Evolutionary conservation across 2,113 vertebrate species (phyloP).

Genomic region (Pedionomus torquatus): DNA sequence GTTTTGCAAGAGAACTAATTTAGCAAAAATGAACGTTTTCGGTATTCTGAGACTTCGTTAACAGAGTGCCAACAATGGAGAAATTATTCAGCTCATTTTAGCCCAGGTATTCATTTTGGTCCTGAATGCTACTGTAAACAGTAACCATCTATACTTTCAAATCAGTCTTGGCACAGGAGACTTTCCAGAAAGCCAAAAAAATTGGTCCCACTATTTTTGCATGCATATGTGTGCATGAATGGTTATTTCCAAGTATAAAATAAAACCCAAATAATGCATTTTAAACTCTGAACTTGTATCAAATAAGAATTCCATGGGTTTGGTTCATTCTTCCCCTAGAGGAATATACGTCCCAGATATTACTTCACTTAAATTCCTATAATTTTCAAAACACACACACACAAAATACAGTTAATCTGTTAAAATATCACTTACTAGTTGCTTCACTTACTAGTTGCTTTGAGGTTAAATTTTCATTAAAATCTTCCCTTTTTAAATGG

Average conservation of each 20-base stretch:
- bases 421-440: not conserved
- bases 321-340: not conserved
- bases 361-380: not conserved
- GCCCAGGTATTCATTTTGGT: not conserved
- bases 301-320: not conserved
- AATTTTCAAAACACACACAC: not conserved
- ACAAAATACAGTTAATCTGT: not conserved
- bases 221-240: not conserved
- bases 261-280: not conserved
- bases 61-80: not conserved
- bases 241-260: not conserved
- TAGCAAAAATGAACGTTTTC: not conserved
- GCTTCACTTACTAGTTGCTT: not conserved
- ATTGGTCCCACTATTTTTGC: not conserved
- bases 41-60: not conserved
- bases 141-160: not conserved
- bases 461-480: not conserved
- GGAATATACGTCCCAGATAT: not conserved
- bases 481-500: not conserved
- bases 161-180: not conserved
- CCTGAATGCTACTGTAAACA: not conserved
- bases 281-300: not conserved
- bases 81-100: not conserved
- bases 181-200: not conserved
- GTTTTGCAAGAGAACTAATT: not conserved